phyloP scores from a whole-genome alignment of 1,140 invertebrate genomes.

The Whitmania pigra region DNA sequence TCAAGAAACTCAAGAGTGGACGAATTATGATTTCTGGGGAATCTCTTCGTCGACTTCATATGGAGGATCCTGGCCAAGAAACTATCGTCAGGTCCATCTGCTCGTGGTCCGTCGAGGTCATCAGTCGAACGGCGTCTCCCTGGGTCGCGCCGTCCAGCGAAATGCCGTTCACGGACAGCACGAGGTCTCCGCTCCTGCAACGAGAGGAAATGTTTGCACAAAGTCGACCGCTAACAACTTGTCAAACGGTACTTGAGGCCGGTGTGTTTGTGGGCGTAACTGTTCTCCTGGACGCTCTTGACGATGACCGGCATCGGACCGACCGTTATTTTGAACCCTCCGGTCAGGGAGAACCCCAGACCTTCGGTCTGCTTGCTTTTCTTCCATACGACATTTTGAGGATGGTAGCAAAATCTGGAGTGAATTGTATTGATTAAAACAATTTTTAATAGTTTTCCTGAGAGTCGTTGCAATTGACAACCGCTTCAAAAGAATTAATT shows the following conservation, averaged over 20 bases:
- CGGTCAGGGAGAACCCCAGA: constrained; percentile 47
- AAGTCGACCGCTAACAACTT: background rate
- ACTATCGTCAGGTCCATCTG: constrained; percentile 37
- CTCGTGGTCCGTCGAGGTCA: constrained; percentile 34
- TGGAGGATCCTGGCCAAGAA: constrained; percentile 41
- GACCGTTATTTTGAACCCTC: constrained; percentile 43
- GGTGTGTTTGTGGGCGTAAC: background rate
- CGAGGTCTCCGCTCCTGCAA: constrained; percentile 46
- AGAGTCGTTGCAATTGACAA: background rate
- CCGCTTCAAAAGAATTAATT: background rate
- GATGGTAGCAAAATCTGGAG: constrained; percentile 42
- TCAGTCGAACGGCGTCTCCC: constrained; percentile 41
- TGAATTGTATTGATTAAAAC: background rate
- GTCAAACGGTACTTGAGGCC: background rate
- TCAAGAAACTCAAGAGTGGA: no score
- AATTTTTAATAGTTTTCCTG: background rate
- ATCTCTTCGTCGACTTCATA: constrained; percentile 25
- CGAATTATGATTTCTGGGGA: no score
- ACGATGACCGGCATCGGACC: constrained; percentile 45
- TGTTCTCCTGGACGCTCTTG: constrained; percentile 40
- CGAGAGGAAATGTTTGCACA: background rate
- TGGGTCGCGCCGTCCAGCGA: constrained; percentile 43
- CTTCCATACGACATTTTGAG: constrained; percentile 19
- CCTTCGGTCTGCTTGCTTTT: constrained; percentile 38
- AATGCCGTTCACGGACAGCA: constrained; percentile 46